A percentile compares a stretch with the other conserved stretches of the same genome.
Conservation (phyloP, 2,797 vertebrate genomes). For the Amazona finschi region DNA sequence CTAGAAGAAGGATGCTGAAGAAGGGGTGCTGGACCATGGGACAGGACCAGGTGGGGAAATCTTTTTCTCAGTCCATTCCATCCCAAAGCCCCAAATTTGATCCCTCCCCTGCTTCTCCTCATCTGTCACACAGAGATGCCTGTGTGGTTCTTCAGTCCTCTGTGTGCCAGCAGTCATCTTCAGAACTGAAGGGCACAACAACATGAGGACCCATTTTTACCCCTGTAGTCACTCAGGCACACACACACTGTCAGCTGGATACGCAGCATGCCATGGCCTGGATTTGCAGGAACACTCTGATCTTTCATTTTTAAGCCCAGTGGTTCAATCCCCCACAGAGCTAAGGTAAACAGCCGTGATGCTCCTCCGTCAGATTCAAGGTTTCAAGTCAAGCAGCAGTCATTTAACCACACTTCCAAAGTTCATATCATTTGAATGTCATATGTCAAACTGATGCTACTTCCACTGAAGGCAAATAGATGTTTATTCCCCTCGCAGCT, state of each 20-base stretch:
- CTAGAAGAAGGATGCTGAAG: not conserved
- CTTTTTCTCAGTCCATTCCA: not conserved
- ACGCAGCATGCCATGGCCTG: not conserved
- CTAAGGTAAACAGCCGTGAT: not conserved
- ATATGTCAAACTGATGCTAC: slow-evolving; percentile 48
- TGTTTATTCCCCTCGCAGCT: slow-evolving; percentile 61
- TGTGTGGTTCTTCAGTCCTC: not conserved
- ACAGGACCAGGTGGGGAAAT: not conserved
- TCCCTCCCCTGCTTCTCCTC: not conserved
- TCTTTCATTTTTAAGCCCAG: slow-evolving; percentile 15
- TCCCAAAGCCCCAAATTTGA: not conserved
- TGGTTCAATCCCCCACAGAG: not conserved
- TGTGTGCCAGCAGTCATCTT: rapidly evolving
- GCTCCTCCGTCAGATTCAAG: not conserved
- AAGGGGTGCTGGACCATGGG: rapidly evolving
- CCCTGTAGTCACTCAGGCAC: not conserved
- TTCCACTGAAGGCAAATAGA: slow-evolving; percentile 44
- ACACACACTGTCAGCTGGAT: not conserved
- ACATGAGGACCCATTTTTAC: rapidly evolving
- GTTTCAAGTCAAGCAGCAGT: slow-evolving; percentile 32
- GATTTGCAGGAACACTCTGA: slow-evolving; percentile 12
- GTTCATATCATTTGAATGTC: slow-evolving; percentile 61
- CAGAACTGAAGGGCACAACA: not conserved
- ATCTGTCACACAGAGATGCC: too few relatives aligned
- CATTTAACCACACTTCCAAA: slow-evolving; percentile 37